These are phyloP conservation scores for Theodoxus fluviatilis DNA, from an alignment of 2,888 invertebrate species.

Conservation along the genomic window DNA sequence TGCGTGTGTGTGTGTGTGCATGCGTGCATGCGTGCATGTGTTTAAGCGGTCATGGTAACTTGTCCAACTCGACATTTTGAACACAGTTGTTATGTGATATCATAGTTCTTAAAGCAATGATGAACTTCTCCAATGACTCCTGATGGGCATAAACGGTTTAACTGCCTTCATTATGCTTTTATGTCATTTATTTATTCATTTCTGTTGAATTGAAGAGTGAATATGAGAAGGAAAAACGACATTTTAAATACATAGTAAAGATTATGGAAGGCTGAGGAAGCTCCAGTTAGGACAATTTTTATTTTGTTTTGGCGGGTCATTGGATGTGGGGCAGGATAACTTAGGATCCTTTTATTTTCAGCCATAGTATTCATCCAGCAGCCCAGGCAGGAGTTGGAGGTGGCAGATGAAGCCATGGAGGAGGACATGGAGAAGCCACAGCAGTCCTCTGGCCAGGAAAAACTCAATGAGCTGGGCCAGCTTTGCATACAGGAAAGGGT, in stretches of 20 bases:
- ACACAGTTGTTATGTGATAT: no score
- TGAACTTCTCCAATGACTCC: no score
- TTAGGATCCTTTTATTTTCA: neutral
- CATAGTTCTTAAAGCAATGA: no score
- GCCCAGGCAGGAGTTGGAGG: conserved; percentile 23
- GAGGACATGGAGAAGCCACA: conserved; percentile 40
- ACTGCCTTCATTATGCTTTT: no score
- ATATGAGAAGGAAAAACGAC: no score
- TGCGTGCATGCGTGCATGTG: no score
- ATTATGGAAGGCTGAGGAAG: neutral
- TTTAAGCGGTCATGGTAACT: no score
- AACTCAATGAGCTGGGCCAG: conserved; percentile 83
- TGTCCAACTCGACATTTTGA: no score
- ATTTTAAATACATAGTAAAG: neutral
- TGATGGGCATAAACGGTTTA: no score
- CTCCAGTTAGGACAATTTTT: neutral
- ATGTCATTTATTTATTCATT: no score
- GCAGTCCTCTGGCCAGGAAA: conserved; percentile 32
- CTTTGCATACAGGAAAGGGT: conserved; percentile 70
- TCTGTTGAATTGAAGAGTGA: no score
- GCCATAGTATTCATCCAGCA: conserved; percentile 26
- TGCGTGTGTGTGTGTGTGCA: no score
- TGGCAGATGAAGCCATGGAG: conserved; percentile 44
- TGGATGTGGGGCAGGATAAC: neutral
- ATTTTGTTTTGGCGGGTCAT: neutral